phyloP scores from a whole-genome alignment of 2,113 vertebrate genomes.

The Dromiciops gliroides region DNA sequence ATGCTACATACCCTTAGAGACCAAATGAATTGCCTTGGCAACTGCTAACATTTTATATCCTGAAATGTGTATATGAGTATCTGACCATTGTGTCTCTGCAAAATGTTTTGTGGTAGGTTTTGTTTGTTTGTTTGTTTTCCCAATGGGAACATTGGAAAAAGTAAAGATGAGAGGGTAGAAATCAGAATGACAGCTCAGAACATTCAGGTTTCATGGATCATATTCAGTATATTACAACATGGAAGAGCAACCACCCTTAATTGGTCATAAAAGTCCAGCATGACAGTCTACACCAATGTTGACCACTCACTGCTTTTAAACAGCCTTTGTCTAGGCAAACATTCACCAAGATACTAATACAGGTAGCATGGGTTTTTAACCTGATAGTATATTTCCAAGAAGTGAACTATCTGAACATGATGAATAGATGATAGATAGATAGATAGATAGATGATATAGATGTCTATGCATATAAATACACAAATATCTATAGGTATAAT shows the following conservation, averaged over 20 bases:
- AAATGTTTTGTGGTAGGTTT: constrained; percentile 40
- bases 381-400: too few relatives aligned
- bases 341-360: not conserved
- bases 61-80: constrained; percentile 32
- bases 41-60: constrained; percentile 61
- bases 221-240: not conserved
- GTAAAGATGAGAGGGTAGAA: constrained; percentile 24
- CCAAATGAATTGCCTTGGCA: constrained; percentile 63
- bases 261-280: not conserved
- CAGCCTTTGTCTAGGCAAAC: not conserved
- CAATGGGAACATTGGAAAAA: not conserved
- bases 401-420: not conserved
- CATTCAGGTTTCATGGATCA: not conserved
- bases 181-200: not conserved
- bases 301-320: not conserved
- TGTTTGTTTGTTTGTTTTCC: constrained; percentile 53
- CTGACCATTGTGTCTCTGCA: constrained; percentile 34
- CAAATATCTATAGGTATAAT: not conserved
- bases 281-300: not conserved
- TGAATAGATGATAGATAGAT: not conserved
- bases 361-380: too few relatives aligned
- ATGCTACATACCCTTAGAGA: constrained; percentile 53
- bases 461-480: too few relatives aligned
- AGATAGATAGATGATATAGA: not conserved
- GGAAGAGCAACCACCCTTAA: not conserved